phyloP scores from a whole-genome alignment of 2,888 invertebrate species.

The Tiphia femorata region DNA sequence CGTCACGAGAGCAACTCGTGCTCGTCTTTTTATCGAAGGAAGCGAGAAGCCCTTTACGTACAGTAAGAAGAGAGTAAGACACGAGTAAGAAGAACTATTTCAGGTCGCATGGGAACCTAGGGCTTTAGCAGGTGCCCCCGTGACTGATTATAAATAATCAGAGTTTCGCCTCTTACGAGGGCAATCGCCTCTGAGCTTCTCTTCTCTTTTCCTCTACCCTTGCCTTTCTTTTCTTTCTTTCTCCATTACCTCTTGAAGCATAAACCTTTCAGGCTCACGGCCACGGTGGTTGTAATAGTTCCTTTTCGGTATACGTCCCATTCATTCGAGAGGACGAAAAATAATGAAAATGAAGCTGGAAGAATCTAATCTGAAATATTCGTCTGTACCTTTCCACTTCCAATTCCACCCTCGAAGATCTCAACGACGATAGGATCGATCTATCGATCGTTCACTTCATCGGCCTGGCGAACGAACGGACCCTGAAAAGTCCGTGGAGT shows the following conservation, averaged over 20 bases:
- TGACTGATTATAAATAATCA: constrained; percentile 61
- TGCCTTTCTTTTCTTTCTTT: not conserved
- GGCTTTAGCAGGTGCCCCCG: constrained; percentile 59
- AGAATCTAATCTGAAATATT: no score
- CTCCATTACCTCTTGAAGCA: not conserved
- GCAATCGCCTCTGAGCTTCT: constrained; percentile 23
- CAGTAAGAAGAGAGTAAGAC: no score
- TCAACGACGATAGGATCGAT: constrained; percentile 18
- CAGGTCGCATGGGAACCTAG: constrained; percentile 62
- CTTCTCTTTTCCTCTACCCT: not conserved
- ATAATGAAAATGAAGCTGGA: not conserved
- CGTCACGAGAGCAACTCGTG: constrained; percentile 37
- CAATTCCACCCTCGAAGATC: no score
- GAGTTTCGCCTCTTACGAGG: constrained; percentile 34
- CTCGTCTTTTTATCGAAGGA: constrained; percentile 44
- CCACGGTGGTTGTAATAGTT: no score
- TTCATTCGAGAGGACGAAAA: not conserved
- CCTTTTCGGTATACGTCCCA: no score
- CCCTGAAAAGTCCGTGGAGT: constrained; percentile 42
- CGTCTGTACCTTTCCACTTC: no score
- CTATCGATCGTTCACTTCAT: constrained; percentile 28
- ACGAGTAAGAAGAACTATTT: no score
- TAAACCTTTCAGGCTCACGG: no score
- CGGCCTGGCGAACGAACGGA: constrained; percentile 42
- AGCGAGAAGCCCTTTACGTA: constrained; percentile 26